Base-by-base conservation (phyloP, 2,888 invertebrate genomes). In the Hecatera dysodea region DNA sequence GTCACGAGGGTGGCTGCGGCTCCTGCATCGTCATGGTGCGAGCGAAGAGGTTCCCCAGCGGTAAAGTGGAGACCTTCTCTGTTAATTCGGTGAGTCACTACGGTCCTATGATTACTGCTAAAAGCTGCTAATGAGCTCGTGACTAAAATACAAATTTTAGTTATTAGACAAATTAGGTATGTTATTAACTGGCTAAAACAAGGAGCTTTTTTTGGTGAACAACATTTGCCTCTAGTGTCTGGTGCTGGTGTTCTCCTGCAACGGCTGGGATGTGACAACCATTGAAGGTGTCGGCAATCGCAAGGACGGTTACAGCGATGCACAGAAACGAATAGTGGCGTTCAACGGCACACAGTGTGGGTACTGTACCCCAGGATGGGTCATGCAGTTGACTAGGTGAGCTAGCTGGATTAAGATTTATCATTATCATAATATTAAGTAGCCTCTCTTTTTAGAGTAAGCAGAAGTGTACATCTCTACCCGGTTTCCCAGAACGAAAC, bases 321-420 rank as follows among this genome's bases (percentile, higher is more conserved):
- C 97, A 9, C 97, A 97, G 88, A 93, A 94, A 68, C 93, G 96
- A 1, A 91, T 97, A 55, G 96, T 97, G 0, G 93, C 95, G 8
- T 96, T 97, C 86, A 96, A 97, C 87, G 97, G 97, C 8, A 97
- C 97, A 0, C 97, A 98, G 88, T 98, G 98, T 87, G 98, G 98
- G 1, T 97, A 96, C 86, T 98, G 98, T 87, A 97, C 97, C 2
- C 97, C 98, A 0, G 98, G 97, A 17, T 97, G 98, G 96, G 96
- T 98, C 62, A 97, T 97, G 97, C 97, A 97, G 79, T 96, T 98
- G 96, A 95, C 96, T 88, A 97, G 97, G 97, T 97, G 80, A 86
- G 62, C 7, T 2, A 53, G 44, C 44, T 19, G 6, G 5, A 42
- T 17, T 42, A 17, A 44, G 17, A 19, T 44, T 11, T 44, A 17